phyloP scores from a whole-genome alignment of 23 tunicate genomes.

The Styela clava region DNA sequence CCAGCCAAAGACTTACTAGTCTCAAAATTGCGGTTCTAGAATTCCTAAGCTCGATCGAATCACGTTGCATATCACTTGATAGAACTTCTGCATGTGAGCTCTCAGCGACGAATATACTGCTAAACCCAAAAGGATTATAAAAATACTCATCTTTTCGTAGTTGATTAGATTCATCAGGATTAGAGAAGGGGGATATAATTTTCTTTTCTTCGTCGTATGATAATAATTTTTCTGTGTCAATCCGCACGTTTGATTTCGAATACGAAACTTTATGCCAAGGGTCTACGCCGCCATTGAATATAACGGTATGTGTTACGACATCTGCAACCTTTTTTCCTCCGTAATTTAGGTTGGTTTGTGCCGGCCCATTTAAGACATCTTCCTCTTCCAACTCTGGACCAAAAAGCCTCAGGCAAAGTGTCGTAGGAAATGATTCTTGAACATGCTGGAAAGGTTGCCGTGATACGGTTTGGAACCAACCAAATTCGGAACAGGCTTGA shows the following conservation, averaged over 20 bases:
- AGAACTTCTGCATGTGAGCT: slow-evolving; percentile 8
- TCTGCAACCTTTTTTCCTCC: slow-evolving; percentile 40
- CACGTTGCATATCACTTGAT: neutral
- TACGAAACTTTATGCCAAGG: slow-evolving; percentile 71
- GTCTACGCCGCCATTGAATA: slow-evolving; percentile 71
- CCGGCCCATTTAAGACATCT: neutral
- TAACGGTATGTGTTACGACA: slow-evolving; percentile 41
- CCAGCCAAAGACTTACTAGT: neutral
- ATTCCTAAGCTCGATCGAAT: slow-evolving; percentile 4
- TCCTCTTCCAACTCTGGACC: slow-evolving; percentile 13
- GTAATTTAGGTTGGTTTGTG: neutral
- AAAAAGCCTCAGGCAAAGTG: slow-evolving; percentile 36
- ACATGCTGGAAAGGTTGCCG: slow-evolving; percentile 61
- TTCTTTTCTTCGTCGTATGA: neutral
- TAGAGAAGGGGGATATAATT: neutral
- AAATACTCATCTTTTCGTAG: neutral
- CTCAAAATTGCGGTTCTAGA: neutral
- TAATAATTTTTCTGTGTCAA: neutral
- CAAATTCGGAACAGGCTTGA: slow-evolving; percentile 82
- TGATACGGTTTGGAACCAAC: slow-evolving; percentile 58
- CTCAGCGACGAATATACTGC: neutral
- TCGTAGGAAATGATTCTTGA: slow-evolving; percentile 20
- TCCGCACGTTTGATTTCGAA: neutral
- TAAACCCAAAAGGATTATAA: neutral
- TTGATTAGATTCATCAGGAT: neutral